Evolutionary conservation across 2,113 vertebrate species (phyloP), one percentile per base, ranked within the genome.

Genomic region (Charadrius vociferus): DNA sequence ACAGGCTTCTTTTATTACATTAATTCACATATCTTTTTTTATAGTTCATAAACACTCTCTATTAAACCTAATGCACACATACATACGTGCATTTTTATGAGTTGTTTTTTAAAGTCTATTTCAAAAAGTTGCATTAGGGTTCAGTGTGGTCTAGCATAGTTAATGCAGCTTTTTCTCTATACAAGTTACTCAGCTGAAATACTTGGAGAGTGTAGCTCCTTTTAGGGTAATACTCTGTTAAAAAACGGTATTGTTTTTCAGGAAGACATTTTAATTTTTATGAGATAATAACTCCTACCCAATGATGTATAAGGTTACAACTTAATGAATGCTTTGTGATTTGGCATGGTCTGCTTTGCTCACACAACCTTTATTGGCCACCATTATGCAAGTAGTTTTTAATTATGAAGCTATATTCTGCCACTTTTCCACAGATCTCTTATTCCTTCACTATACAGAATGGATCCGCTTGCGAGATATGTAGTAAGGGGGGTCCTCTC

Each of bases 11-110:
- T 81, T 93, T 87, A 94, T 84, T 84, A 65, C 22, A 14, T 72
- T 86, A 63, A 65, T 94, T 94, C 56, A 30, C 26, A 6, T 78
- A 41, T 67, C 26, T 91, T 94, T 95, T 95, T 95, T 95, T 95
- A 84, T 84, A 84, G 81, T 71, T 89, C 94, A 85, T 95, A 91
- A 94, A 87, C 52, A 65, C 47, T 77, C 27, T 93, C 22, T 86
- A 49, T 94, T 94, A 91, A 94, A 79, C 34, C 27, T 74, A 62
- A 71, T 83, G 65, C 59, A 71, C 11, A 23, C n/a, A 75, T 84
- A 55, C 71, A 88, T 36, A 23, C 0, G 0, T 95, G 45, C 34
- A 21, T 65, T 95, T 94, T 89, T 74, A 85, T 56, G 32, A 50
- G 26, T 52, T 82, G 55, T 55, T 88, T 95, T 81, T 84, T 34